Evolutionary conservation across 2,888 invertebrate species (phyloP).

Genomic region (Metacarcinus magister): DNA sequence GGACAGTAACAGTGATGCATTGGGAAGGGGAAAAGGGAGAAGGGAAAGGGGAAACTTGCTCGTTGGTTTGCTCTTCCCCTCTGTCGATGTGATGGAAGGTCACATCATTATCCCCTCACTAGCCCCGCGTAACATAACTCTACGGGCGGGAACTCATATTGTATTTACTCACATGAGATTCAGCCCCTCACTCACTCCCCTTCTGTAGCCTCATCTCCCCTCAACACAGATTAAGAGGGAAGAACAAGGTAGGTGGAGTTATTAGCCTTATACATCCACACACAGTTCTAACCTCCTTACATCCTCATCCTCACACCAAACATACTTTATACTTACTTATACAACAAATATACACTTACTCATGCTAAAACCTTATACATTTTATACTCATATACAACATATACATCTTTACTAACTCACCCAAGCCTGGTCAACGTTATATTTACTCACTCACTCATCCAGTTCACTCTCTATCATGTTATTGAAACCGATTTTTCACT

Average conservation of each 20-base stretch:
- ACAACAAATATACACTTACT: neutral
- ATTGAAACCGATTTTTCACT: too few species aligned
- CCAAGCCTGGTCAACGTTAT: neutral
- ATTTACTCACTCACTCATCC: neutral
- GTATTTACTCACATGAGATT: neutral
- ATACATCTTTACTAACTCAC: neutral
- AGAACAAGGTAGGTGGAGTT: neutral
- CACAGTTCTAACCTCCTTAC: neutral
- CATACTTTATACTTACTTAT: too few species aligned
- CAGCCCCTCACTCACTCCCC: neutral
- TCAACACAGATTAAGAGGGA: neutral
- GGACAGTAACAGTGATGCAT: neutral
- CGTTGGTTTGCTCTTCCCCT: too few species aligned
- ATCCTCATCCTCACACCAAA: neutral
- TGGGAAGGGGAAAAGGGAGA: neutral
- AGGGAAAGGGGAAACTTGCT: neutral
- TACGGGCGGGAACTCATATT: neutral
- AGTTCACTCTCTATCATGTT: too few species aligned
- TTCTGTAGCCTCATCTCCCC: neutral
- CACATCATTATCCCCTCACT: slow-evolving; percentile 17
- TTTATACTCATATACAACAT: too few species aligned
- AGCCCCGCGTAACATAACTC: neutral
- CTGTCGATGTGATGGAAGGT: neutral
- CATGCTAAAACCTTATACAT: neutral
- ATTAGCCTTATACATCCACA: neutral